Evolutionary conservation across 2,888 invertebrate genomes (phyloP), one percentile per base, ranked within the genome.

Genomic region (Malthinus flaveolus): DNA sequence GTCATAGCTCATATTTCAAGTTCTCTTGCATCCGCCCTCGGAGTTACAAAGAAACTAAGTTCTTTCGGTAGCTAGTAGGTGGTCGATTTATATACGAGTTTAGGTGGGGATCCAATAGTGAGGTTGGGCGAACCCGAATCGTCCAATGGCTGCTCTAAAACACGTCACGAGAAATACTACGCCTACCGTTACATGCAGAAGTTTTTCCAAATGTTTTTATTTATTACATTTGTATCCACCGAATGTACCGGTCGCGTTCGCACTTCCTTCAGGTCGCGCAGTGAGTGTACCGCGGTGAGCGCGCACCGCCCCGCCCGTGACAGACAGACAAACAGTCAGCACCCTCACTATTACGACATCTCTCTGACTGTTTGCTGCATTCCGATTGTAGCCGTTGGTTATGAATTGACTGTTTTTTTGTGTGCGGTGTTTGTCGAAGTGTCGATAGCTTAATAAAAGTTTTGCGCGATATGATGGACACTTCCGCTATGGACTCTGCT

Each of bases 141-240:
- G 76, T 73, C 84, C 83, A 84, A 84, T 83, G 68, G 74, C 73
- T 79, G 79, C 78, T 77, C 79, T 78, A 79, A 80, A 80, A 82
- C 82, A 82, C 82, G 83, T 82, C 71, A 68, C 75, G 72, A 71
- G 65, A 61, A 57, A 63, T 62, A 69, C 70, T 59, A 66, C 72
- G 71, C 77, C 74, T 66, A 62, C 68, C 66, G 71, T 69, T 77
- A 74, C 75, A 74, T 74, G 74, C 75, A 73, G 79, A 82, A 80
- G 80, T 80, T 84, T 85, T 78, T 79, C 78, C 75, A 67, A 78
- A 77, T 79, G 79, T 79, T 86, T 85, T 86, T 86, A 86, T 86
- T 86, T 86, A 86, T 86, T 86, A 85, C 85, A 83, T 85, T 85
- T 84, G 85, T 84, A 83, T 81, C 82, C 82, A 81, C 80, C 83